These are phyloP conservation scores for Sciaenops ocellatus DNA, from an alignment of 2,797 vertebrate genomes.

Conservation along the genomic window DNA sequence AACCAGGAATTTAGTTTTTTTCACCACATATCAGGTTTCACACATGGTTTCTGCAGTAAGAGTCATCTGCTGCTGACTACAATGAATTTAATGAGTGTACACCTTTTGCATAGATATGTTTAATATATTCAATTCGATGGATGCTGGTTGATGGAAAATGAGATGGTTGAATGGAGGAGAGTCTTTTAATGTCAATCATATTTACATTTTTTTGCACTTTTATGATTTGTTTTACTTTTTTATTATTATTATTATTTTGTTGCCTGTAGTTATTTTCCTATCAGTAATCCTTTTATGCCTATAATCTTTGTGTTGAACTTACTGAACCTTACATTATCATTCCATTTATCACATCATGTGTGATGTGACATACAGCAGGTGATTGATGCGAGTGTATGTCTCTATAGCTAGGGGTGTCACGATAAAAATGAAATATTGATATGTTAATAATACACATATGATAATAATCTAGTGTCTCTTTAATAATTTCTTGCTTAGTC, in stretches of 20 bases:
- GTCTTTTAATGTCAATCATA: conserved; percentile 34
- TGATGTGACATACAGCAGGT: conserved; percentile 41
- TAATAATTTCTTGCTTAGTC: no score
- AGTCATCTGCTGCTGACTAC: conserved; percentile 52
- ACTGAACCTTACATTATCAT: conserved; percentile 8
- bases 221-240: conserved; percentile 22
- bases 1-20: background rate
- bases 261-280: conserved; percentile 18
- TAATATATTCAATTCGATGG: conserved; percentile 40
- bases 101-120: conserved; percentile 43
- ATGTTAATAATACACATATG: no score
- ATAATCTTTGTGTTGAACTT: conserved; percentile 24
- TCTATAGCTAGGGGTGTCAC: background rate
- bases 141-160: conserved; percentile 24
- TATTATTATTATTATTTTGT: conserved; percentile 22
- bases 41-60: conserved; percentile 10
- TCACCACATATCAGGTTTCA: conserved; percentile 17
- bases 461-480: no score
- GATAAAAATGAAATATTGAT: no score
- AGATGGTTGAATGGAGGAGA: conserved; percentile 16
- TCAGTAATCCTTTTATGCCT: conserved; percentile 36
- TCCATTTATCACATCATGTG: conserved; percentile 19
- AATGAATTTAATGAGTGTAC: conserved; percentile 52
- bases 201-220: conserved; percentile 49
- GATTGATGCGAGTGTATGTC: conserved; percentile 13